Evolutionary conservation across 2,113 vertebrate species (phyloP).

Genomic region (Dendropsophus ebraccatus): DNA sequence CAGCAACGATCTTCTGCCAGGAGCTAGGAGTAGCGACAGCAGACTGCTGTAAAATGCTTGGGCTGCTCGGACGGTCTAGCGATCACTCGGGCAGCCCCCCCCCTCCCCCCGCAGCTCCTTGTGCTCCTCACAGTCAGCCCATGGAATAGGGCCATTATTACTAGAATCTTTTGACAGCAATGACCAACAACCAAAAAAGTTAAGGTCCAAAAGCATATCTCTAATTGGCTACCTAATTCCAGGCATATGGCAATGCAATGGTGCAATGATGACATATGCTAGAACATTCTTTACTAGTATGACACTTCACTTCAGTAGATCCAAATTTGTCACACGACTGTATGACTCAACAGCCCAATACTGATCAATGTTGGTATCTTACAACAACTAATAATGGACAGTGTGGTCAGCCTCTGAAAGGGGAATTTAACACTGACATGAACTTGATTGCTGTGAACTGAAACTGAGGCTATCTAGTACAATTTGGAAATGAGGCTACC

Average conservation of each 20-base stretch:
- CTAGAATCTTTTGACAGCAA: too few species aligned
- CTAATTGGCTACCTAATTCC: not conserved
- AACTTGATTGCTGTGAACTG: constrained; percentile 32
- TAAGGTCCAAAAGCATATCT: not conserved
- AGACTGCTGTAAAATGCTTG: too few species aligned
- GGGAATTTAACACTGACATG: not conserved
- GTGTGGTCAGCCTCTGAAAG: constrained; percentile 7
- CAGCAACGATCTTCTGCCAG: too few species aligned
- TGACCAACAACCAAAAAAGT: too few species aligned
- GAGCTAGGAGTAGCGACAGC: too few species aligned
- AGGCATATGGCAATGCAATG: not conserved
- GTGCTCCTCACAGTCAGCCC: too few species aligned
- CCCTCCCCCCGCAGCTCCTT: too few species aligned
- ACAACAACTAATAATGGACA: not conserved
- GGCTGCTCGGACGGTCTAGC: too few species aligned
- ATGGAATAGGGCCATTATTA: too few species aligned
- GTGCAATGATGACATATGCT: not conserved
- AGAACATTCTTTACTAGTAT: not conserved
- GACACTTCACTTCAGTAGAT: not conserved
- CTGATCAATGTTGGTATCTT: not conserved
- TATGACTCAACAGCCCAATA: not conserved
- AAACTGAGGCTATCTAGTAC: constrained; percentile 23
- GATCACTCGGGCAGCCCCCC: too few species aligned
- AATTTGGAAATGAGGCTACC: constrained; percentile 22
- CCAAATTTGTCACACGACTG: not conserved